Base-by-base conservation (phyloP, 1,140 invertebrate genomes). In the Pentalonia nigronervosa region DNA sequence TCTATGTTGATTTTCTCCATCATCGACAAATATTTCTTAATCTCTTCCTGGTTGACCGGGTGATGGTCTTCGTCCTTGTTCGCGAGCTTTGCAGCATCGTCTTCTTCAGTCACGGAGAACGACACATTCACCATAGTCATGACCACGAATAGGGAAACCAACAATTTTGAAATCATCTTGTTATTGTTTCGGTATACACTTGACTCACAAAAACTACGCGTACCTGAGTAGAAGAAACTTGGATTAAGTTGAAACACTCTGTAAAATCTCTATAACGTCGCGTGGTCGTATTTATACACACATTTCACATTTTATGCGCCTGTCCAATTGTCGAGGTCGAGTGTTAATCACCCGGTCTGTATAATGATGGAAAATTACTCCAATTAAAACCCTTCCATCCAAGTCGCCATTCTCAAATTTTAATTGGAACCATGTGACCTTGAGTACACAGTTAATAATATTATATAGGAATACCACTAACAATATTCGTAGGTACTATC, bases 1-100 rank as follows among this genome's bases (percentile, higher is more conserved):
- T 93, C 91, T 11, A 93, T 30, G 47, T 93, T 23, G 4, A 93
- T 17, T 14, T 50, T 93, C 11, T 93, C 91, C 48, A 93, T 20
- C 1, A 36, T 56, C 0, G 30, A 6, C 23, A 93, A 21, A 20
- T 41, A 93, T 41, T 53, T 93, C 20, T 86, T 30, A 3, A 93
- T 20, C 1, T 84, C 34, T 4, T 84, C 81, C 6, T 8, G 47
- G 47, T 1, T 25, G 7, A 20, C 2, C 23, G 11, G 9, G 2
- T 91, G 23, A 8, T n/a, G 14, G 1, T 84, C 53, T 0, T 86
- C 67, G 25, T 83, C 48, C 8, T 50, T 50, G 17, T 2, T 4
- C 7, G 1, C n/a, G 2, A n/a, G 0, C 23, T 45, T 67, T 36
- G 30, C 17, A 21, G 23, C 34, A 25, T 30, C 83, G 2, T 89